Base-by-base conservation (phyloP, 2,888 invertebrate species). In the Lasioglossum zephyrum region DNA sequence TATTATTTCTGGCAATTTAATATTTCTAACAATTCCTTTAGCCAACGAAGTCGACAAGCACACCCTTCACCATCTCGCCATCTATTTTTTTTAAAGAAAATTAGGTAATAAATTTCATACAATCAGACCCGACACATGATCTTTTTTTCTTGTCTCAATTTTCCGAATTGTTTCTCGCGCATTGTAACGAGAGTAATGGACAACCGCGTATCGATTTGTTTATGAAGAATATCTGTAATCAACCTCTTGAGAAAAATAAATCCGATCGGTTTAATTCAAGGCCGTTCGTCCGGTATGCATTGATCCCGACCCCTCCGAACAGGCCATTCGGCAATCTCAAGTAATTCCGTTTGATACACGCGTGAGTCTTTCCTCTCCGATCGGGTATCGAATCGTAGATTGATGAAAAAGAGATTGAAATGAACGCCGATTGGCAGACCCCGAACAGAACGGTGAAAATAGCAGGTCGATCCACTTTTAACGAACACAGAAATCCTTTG, bases 321-420 rank as follows among this genome's bases (percentile, higher is more conserved):
- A 31, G 1, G 16, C 0, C 26, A 66, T 73, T 13, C 53, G 18
- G 22, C 26, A 82, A 22, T 77, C 53, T 47, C n/a, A 73, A 57
- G 53, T 41, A 72, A 73, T 76, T 73, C 31, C 81, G 76, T 63
- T 16, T 63, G 82, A 84, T 13, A 44, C 13, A 41, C 44, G 44
- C 73, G 73, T 31, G 72, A 47, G n/a, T 22, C 76, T 8, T 18
- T 18, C 8, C 36, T 13, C 49, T 66, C 63, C 76, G 87, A 89
- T 89, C 78, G 87, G 79, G 78, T 84, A 84, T 88, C 78, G 87
- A 82, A 79, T 78, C 76, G 66, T 39, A 78, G 82, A 75, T 70
- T 73, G 78, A 89, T 89, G 80, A 81, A 84, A 88, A 88, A 87
- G 66, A 78, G 77, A 88, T 87, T 89, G 88, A 66, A 84, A 84